Evolutionary conservation across 2,113 vertebrate genomes (phyloP), one percentile per base, ranked within the genome.

Genomic region (Hemichromis elongatus): DNA sequence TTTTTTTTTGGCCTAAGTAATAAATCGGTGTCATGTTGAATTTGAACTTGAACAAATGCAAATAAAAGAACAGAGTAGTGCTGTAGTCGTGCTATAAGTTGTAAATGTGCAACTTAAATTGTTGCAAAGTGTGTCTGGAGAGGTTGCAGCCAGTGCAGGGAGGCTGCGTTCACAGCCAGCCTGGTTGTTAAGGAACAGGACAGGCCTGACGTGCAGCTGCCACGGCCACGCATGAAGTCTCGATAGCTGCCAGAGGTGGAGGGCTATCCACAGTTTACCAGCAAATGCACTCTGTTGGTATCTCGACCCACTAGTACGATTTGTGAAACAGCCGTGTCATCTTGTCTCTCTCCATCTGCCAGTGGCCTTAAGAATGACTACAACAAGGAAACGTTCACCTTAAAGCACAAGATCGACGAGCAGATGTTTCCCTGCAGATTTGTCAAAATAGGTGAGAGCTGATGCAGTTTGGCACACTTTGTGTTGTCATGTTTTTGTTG

Each of bases 361-460:
- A 99, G 99, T 96, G 99, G 99, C 96, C 97, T 99, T 97, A 99
- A 99, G 96, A 99, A 99, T 94, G 99, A 99, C 96, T 99, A 98
- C 96, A 99, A 99, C 96, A 99, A 99, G 96, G 99, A 99, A 96
- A 99, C 99, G 18, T 99, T 99, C 94, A 99, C 98, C 88, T 96
- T 99, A 96, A 99, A 99, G 96, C 98, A 99, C 97, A 99, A 98
- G 97, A 99, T 99, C 55, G 98, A 99, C 82, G 98, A 99, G 94
- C 98, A 99, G 96, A 99, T 99, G 99, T 99, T 99, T 89, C 99
- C 99, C 81, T 99, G 99, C 96, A 97, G 98, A 95, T 99, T 98
- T 94, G 97, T 99, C 95, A 99, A 99, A 97, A 99, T 99, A 97
- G 99, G 99, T 99, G 96, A 97, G 96, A 66, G 10, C 59, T 4